Conservation (phyloP, 2,888 invertebrate species). For the Brenthis hecate region DNA sequence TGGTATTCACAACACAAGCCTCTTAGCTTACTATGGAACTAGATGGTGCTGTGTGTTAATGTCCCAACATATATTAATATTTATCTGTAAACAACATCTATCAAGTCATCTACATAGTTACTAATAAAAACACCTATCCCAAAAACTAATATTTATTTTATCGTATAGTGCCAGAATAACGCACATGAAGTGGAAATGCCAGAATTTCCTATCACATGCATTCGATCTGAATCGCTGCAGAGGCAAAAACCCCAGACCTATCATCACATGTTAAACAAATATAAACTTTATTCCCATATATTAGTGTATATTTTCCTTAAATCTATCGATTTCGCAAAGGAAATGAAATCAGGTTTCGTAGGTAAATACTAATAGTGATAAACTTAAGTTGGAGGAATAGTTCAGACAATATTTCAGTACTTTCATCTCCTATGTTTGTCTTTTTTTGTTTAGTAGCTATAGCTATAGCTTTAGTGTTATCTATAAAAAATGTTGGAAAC, state of each 20-base stretch:
- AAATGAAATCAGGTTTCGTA: slow-evolving; percentile 11
- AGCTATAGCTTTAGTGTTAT: no score
- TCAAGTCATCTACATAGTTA: background rate
- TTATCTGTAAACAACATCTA: no score
- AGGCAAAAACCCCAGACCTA: slow-evolving; percentile 15
- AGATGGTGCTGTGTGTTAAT: no score
- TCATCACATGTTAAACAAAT: slow-evolving; percentile 4
- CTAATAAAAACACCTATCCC: background rate
- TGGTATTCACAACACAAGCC: no score
- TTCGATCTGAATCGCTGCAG: slow-evolving; percentile 25
- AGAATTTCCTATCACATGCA: slow-evolving; percentile 22
- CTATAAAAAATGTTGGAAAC: no score
- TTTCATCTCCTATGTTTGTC: no score
- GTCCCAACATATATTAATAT: no score
- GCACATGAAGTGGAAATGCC: slow-evolving; percentile 16
- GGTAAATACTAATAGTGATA: slow-evolving; percentile 1
- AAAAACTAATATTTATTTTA: background rate
- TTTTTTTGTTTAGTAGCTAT: no score
- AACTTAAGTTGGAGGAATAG: no score
- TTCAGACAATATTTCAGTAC: no score
- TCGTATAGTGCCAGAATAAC: background rate
- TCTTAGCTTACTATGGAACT: no score
- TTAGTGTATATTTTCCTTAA: background rate
- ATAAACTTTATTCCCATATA: background rate
- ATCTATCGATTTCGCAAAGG: background rate